phyloP scores from a whole-genome alignment of 2,797 vertebrate genomes.

The Helicolenus hilgendorfi region DNA sequence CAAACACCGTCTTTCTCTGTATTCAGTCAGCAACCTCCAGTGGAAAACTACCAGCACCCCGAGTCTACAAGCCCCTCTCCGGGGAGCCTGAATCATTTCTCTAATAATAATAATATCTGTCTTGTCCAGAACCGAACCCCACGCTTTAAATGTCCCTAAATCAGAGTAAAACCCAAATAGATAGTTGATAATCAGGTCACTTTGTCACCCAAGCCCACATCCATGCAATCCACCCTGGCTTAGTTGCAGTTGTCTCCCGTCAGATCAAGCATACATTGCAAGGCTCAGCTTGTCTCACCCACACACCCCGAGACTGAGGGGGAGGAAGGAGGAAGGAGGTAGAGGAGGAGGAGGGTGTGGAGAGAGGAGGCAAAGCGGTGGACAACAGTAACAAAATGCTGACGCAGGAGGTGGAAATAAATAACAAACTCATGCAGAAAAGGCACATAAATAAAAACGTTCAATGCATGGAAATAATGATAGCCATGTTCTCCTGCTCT shows the following conservation, averaged over 20 bases:
- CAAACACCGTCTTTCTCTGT: slow-evolving; percentile 48
- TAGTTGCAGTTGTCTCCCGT: neutral
- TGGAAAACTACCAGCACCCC: slow-evolving; percentile 79
- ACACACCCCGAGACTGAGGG: slow-evolving; percentile 20
- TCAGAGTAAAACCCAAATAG: neutral
- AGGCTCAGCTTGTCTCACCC: slow-evolving; percentile 41
- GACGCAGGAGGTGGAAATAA: slow-evolving; percentile 44
- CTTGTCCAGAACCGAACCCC: neutral
- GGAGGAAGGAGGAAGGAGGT: neutral
- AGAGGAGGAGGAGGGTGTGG: neutral
- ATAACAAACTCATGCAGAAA: slow-evolving; percentile 32
- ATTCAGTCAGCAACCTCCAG: slow-evolving; percentile 58
- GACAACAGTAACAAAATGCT: slow-evolving; percentile 45
- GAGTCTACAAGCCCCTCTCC: slow-evolving; percentile 13
- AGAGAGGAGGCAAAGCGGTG: neutral
- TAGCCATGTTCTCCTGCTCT: neutral
- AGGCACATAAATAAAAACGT: neutral
- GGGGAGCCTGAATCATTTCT: neutral
- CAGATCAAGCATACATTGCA: slow-evolving; percentile 16
- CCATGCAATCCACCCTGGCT: neutral
- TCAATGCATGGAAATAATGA: neutral
- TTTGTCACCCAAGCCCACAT: neutral
- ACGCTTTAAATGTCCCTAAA: neutral
- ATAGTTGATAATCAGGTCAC: neutral
- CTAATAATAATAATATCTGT: neutral